These are phyloP conservation scores for Hyppa rectilinea DNA, from an alignment of 2,888 invertebrate genomes.

Conservation along the genomic window DNA sequence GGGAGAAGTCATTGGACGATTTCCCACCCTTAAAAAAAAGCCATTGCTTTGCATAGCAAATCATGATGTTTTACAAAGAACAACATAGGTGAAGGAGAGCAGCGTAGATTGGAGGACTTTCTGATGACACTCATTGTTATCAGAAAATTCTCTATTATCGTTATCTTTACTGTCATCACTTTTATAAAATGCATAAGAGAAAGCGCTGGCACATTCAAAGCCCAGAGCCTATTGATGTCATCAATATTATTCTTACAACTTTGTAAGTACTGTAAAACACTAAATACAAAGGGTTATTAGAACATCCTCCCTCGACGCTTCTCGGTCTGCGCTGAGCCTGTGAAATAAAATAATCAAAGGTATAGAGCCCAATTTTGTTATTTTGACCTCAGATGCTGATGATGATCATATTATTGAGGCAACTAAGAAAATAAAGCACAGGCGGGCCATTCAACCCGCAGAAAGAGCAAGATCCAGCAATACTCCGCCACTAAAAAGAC, in stretches of 20 bases:
- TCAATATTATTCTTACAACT: neutral
- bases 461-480: slow-evolving; percentile 20
- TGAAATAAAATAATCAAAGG: neutral
- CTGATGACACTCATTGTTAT: no score
- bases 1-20: no score
- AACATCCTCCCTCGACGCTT: neutral
- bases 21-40: no score
- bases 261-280: neutral
- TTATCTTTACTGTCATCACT: neutral
- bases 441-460: neutral
- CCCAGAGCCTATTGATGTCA: neutral
- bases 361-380: neutral
- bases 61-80: neutral
- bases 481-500: slow-evolving; percentile 39
- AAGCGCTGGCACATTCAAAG: neutral
- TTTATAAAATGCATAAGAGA: no score
- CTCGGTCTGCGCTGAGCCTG: neutral
- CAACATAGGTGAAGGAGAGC: no score
- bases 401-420: slow-evolving; percentile 9
- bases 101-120: neutral
- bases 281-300: neutral
- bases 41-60: neutral
- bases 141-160: neutral
- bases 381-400: slow-evolving; percentile 29
- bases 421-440: slow-evolving; percentile 27